phyloP scores from a whole-genome alignment of 2,797 vertebrate species.

The Chiroxiphia lanceolata region DNA sequence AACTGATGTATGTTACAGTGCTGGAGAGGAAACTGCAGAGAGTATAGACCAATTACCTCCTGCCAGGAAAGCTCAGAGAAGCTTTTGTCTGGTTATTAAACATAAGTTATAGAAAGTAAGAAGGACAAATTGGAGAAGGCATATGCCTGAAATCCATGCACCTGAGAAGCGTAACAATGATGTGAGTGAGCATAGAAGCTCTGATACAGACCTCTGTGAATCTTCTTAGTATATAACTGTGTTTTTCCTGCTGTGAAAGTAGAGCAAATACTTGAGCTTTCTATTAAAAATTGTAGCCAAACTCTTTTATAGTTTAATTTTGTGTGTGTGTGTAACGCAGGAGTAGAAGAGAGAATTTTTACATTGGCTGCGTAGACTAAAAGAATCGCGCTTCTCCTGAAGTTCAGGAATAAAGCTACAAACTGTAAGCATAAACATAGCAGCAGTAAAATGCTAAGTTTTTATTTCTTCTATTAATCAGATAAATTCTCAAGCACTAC shows the following conservation, averaged over 20 bases:
- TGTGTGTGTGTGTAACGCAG: not conserved
- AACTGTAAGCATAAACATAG: not conserved
- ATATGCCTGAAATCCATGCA: conserved; percentile 10
- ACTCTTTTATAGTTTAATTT: not conserved
- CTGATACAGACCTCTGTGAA: not conserved
- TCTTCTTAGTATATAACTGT: not conserved
- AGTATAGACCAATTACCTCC: conserved; percentile 42
- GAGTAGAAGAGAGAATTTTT: not conserved
- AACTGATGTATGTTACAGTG: not conserved
- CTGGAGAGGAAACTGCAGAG: conserved; percentile 23
- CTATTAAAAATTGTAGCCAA: not conserved
- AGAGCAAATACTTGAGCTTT: not conserved
- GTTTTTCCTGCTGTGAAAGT: not conserved
- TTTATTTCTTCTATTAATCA: not conserved
- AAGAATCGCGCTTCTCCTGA: not conserved
- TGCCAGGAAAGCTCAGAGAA: conserved; percentile 42
- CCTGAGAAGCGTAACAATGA: not conserved
- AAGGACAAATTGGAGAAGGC: not conserved
- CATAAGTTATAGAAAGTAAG: conserved; percentile 20
- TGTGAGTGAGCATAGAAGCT: not conserved
- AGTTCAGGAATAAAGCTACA: not conserved
- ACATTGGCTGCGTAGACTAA: not conserved
- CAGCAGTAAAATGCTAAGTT: not conserved
- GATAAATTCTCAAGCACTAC: not conserved
- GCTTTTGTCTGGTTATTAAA: conserved; percentile 38